Conservation (phyloP, 2,888 invertebrate species). For the Drosophila mettleri region DNA sequence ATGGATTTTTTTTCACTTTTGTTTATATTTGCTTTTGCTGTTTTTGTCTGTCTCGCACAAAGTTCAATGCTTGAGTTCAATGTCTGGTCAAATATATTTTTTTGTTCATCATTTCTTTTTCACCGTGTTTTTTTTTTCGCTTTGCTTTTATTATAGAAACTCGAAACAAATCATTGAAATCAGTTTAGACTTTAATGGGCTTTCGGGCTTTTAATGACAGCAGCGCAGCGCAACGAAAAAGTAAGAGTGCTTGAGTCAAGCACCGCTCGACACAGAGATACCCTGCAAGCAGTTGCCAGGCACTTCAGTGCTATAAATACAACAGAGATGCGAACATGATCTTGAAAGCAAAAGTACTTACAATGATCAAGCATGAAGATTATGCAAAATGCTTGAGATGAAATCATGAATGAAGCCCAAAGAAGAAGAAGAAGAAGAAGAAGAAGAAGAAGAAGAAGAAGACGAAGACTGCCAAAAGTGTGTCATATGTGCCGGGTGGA, state of each 20-base stretch:
- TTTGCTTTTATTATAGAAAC: conserved; percentile 17
- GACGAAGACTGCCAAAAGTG: too few species aligned
- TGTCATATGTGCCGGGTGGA: not conserved
- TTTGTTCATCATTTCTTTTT: conserved; percentile 19
- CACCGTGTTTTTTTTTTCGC: conserved; percentile 5
- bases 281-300: not conserved
- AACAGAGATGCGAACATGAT: conserved; percentile 1
- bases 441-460: too few species aligned
- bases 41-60: conserved; percentile 17
- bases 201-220: conserved; percentile 18
- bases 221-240: not conserved
- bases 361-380: not conserved
- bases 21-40: conserved; percentile 19
- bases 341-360: conserved; percentile 4
- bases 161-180: conserved; percentile 38
- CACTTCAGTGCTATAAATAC: conserved; percentile 5
- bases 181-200: conserved; percentile 31
- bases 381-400: not conserved
- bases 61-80: conserved; percentile 70
- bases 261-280: conserved; percentile 3
- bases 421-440: too few species aligned
- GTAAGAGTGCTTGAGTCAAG: not conserved
- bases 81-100: conserved; percentile 33
- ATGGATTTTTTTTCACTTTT: conserved; percentile 40
- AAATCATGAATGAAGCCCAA: not conserved